Base-by-base conservation (phyloP, 2,797 vertebrate genomes). In the Crocidura indochinensis region DNA sequence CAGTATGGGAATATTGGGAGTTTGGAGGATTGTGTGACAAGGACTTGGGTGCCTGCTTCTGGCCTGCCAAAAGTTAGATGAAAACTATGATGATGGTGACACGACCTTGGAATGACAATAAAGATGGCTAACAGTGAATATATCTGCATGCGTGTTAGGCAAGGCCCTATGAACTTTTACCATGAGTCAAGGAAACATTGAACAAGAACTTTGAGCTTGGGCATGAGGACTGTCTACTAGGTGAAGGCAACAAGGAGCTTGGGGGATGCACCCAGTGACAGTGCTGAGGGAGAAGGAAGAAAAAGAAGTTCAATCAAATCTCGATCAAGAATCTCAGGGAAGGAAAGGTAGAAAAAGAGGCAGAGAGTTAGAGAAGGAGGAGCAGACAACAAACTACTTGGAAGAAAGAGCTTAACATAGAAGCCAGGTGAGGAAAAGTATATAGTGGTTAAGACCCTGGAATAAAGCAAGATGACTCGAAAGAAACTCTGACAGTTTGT, bases 151-250 rank as follows among this genome's bases (percentile, higher is more conserved):
- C 44, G 29, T 76, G n/a, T 75, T 84, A 87, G 47, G 31, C 49
- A 87, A 93, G 46, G 51, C 53, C 56, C 78, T 87, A 24, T 88
- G 75, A 82, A 24, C 10, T 12, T 87, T 94, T 92, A 73, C 56
- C 83, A 64, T 10, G 73, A 11, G 29, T 31, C 75, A 62, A 85
- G 46, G 75, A 91, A 27, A 87, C 49, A 19, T 2, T 84, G 64
- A 91, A n/a, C 38, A 87, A 91, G 64, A 91, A 89, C 15, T 76
- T 72, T 9, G 10, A 4, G 72, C 73, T 51, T 44, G 69, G 56
- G 83, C 14, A 76, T 76, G 64, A 92, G 22, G 53, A 64, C 29
- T 71, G 29, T 29, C 53, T 4, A 5, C n/a, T 84, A 84, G 38
- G 76, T 15, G 84, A 62, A 85, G 67, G 62, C 53, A 91, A 47